Evolutionary conservation across 2,888 invertebrate genomes (phyloP).

Genomic region (Lamellibrachia satsuma): DNA sequence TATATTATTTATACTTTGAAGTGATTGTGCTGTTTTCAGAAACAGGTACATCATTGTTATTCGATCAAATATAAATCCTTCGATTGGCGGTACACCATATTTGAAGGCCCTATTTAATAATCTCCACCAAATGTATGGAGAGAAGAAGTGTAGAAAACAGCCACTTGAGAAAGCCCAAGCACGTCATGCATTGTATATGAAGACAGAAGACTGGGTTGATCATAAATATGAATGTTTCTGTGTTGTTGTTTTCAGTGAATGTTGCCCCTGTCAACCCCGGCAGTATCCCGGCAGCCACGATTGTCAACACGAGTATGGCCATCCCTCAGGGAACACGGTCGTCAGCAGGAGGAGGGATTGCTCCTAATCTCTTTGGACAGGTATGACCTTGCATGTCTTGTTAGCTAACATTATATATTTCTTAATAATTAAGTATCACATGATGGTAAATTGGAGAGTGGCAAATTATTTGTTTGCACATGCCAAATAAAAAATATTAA

Average conservation of each 20-base stretch:
- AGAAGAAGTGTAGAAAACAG: no score
- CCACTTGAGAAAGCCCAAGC: no score
- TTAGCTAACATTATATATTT: not conserved
- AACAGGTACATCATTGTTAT: no score
- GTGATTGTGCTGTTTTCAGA: no score
- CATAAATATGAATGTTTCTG: not conserved
- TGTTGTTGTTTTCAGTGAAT: conserved; percentile 46
- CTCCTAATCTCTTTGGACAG: conserved; percentile 74
- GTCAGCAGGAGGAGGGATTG: conserved; percentile 76
- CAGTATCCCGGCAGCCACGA: conserved; percentile 56
- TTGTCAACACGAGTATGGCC: conserved; percentile 49
- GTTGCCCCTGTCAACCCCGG: conserved; percentile 63
- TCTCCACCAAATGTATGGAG: no score
- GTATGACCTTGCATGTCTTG: conserved; percentile 34
- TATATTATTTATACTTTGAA: no score
- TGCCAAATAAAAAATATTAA: no score
- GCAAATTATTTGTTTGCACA: not conserved
- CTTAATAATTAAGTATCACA: not conserved
- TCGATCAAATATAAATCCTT: no score
- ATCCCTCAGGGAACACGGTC: conserved; percentile 57
- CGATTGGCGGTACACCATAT: no score
- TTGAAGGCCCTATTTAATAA: no score
- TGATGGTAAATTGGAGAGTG: not conserved
- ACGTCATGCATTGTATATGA: no score
- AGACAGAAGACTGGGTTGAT: no score